Base-by-base conservation (phyloP, 2,888 invertebrate genomes). In the Euspilapteryx auroguttella region DNA sequence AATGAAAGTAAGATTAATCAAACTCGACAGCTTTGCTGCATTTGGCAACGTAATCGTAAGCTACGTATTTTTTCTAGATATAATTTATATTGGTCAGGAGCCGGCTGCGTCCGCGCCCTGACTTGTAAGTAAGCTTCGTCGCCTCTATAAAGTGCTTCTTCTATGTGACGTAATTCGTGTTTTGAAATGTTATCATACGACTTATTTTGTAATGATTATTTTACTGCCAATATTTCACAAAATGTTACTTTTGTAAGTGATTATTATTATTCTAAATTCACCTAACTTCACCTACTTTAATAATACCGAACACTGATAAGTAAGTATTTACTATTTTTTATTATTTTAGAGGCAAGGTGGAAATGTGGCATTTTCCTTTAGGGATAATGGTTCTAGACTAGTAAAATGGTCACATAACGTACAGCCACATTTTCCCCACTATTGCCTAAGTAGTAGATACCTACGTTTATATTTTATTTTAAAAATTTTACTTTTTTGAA, bases 401-500 rank as follows among this genome's bases (percentile, higher is more conserved):
- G n/a, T n/a, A n/a, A n/a, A n/a, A n/a, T n/a, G n/a, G n/a, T n/a
- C n/a, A n/a, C n/a, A n/a, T n/a, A n/a, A n/a, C n/a, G n/a, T n/a
- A n/a, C n/a, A n/a, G n/a, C n/a, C n/a, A 46, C 50, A 43, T 40
- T 41, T 43, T 43, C 46, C 51, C 59, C 64, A 53, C 51, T 49
- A 43, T 47, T 61, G 68, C 66, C 64, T 65, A 59, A 59, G 62
- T 8, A 17, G 17, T 17, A 17, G 5, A 8, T 61, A 62, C 55
- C 54, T 71, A 62, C 55, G 63, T 65, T 71, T 63, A 66, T 69
- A 69, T 69, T 68, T 73, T 69, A 66, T 69, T 75, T 71, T 61
- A n/a, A 53, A 68, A 71, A 69, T 65, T 69, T 71, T 69, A 66
- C 64, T 68, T 75, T 71, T 71, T 73, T 66, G 69, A 73, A 52